Percentiles rank a stretch among this genome's conserved stretches.
These are phyloP conservation scores for Brachyalestes nurse DNA, from an alignment of 2,797 vertebrate genomes.

Conservation along the genomic window DNA sequence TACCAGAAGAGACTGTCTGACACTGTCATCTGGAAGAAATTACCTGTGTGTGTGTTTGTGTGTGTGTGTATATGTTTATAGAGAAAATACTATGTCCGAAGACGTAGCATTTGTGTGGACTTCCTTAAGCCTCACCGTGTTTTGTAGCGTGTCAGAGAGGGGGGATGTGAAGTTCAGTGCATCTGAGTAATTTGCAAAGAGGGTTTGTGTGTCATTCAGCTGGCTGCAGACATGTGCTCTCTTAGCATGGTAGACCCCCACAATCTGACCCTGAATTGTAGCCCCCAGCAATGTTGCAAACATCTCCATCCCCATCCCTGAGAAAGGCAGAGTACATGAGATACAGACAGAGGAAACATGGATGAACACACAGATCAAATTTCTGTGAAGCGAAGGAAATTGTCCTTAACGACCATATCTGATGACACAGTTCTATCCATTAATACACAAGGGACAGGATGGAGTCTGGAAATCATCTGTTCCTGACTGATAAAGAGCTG, in stretches of 20 bases:
- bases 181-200: conserved; percentile 28
- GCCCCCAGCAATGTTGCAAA: conserved; percentile 66
- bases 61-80: background rate
- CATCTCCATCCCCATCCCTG: conserved; percentile 75
- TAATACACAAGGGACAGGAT: background rate
- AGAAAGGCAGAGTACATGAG: background rate
- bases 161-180: conserved; percentile 36
- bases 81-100: too few species aligned
- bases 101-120: background rate
- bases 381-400: background rate
- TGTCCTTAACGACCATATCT: background rate
- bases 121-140: conserved; percentile 50
- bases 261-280: conserved; percentile 73
- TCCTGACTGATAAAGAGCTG: background rate
- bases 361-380: background rate
- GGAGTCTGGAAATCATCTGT: background rate
- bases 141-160: conserved; percentile 53
- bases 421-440: background rate
- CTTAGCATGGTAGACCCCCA: conserved; percentile 68
- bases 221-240: conserved; percentile 50
- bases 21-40: background rate
- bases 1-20: too few species aligned
- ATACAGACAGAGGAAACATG: background rate
- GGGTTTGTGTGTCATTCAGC: conserved; percentile 45
- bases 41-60: background rate